Evolutionary conservation across 2,888 invertebrate species (phyloP), one percentile per base, ranked within the genome.

Genomic region (Idaea biselata): DNA sequence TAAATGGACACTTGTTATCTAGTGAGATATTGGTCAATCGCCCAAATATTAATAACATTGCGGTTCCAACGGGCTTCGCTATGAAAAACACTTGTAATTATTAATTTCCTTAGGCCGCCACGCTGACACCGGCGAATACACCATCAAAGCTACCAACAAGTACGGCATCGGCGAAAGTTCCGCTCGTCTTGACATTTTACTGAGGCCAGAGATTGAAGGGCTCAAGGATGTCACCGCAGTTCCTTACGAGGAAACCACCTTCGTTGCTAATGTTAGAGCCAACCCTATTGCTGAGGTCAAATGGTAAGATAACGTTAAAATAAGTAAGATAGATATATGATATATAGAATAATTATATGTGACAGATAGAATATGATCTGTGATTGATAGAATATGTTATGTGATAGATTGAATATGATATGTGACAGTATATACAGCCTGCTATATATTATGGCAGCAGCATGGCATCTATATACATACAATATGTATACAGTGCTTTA

Each of bases 251-350:
- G 94, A 95, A 32, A 95, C 96, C 25, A 94, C 95, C 67, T 96
- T 99, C 82, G 95, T 96, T 73, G 97, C 96, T 53, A 94, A 96
- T 56, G 95, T 99, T 1, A 95, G 95, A 74, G 98, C 98, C 25
- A 97, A 97, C 86, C 99, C 99, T 0, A 94, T 96, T 69, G 97
- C 99, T 1, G 96, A 96, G 71, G 95, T 99, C 1, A 94, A 96
- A 73, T 99, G 98, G 98, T 93, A 60, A 83, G 82, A 11, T 56
- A 6, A 11, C 5, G 11, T 7, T 44, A 44, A 14, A 44, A 44
- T 33, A 33, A 33, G 14, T 44, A 11, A 6, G 3, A 44, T 44
- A 14, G 44, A 32, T 6, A 11, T 32, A 32, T 32, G 6, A 32
- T 44, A 25, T 25, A 25, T 25, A 25, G 25, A n/a, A n/a, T n/a